Base-by-base conservation (phyloP, 2,797 vertebrate genomes). In the Anableps anableps region DNA sequence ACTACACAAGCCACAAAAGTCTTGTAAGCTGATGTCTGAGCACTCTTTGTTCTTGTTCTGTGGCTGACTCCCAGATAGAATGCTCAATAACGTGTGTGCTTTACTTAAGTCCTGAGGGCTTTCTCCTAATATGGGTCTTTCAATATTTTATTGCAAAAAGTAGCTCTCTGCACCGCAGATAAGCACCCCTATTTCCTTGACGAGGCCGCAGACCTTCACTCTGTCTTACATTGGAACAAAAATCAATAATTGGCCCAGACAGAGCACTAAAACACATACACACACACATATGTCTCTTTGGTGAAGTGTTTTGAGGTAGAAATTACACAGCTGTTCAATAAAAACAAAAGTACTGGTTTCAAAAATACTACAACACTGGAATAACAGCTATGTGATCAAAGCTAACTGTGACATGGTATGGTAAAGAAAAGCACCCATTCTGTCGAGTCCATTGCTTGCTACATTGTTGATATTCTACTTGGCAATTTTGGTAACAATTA, bases 211-310 rank as follows among this genome's bases (percentile, higher is more conserved):
- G 76, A 84, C 82, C 81, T 82, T 83, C 74, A 34, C 34, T 78
- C 85, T 79, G 84, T 78, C 85, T 86, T 53, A 38, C 60, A 89
- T 78, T 77, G 80, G 51, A 88, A 81, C 77, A 79, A 70, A 87
- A 93, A 90, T 91, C 92, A 91, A 91, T 92, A 85, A 92, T 80
- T 76, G 86, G 75, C 45, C 73, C 23, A 72, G 83, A 88, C 77
- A 80, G 79, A 80, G 86, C 78, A 83, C 81, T 82, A 79, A 89
- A 88, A 41, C 64, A 38, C 64, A 38, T 26, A 68, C 17, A 83
- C 78, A 84, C 82, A 90, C 80, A 81, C 66, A 85, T 80, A 74
- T 47, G 77, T 29, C 45, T 88, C 73, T 85, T 77, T 76, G 75
- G 53, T 82, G 41, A 80, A 75, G 75, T 79, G 64, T 71, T 76